phyloP scores from a whole-genome alignment of 1,140 invertebrate species.

The Bactericera cockerelli region DNA sequence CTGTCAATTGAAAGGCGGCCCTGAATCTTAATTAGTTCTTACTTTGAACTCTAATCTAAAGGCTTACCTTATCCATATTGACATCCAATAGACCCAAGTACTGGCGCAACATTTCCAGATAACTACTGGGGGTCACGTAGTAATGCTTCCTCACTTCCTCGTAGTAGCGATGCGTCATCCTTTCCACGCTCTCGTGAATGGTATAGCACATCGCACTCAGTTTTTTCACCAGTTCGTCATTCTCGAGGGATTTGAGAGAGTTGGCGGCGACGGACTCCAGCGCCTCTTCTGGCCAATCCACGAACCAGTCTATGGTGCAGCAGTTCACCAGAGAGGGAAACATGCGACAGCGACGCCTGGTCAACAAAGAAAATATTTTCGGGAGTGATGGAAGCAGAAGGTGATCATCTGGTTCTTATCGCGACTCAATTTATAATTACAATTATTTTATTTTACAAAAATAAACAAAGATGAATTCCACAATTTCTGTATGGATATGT shows the following conservation, averaged over 20 bases:
- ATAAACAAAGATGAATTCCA: no score
- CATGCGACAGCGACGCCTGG: constrained; percentile 53
- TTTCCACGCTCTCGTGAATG: constrained; percentile 62
- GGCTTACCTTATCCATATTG: constrained; percentile 54
- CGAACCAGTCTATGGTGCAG: constrained; percentile 88
- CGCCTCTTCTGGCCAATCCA: constrained; percentile 77
- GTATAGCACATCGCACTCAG: constrained; percentile 53
- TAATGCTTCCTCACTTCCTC: constrained; percentile 67
- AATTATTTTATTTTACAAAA: no score
- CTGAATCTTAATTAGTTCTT: no score
- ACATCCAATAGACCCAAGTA: constrained; percentile 47
- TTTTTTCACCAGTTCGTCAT: constrained; percentile 31
- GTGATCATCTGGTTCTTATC: no score
- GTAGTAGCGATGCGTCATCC: constrained; percentile 55
- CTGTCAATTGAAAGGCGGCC: no score
- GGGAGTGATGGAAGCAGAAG: no score
- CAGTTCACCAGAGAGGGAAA: constrained; percentile 87
- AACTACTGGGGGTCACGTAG: constrained; percentile 80
- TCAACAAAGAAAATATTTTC: no score
- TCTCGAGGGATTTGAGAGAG: constrained; percentile 35
- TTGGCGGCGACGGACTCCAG: constrained; percentile 58
- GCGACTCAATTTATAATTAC: no score
- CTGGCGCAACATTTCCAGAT: constrained; percentile 69
- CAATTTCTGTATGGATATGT: no score
- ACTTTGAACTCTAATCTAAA: no score